Conservation (phyloP, 2,797 vertebrate species). For the Aeoliscus strigatus region DNA sequence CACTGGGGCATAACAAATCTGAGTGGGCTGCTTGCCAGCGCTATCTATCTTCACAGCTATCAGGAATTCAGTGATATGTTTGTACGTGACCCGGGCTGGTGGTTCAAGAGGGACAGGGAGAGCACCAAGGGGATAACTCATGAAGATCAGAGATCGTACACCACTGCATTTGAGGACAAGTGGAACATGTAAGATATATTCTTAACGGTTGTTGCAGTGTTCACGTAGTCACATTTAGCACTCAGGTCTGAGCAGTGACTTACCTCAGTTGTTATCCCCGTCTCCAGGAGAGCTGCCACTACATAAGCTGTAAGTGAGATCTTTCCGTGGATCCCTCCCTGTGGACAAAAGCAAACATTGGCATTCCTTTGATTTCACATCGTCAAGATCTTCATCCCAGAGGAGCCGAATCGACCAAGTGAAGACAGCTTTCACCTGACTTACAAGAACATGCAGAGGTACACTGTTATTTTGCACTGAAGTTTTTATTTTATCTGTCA, state of each 20-base stretch:
- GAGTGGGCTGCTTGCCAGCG: conserved; percentile 59
- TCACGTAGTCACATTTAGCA: conserved; percentile 1
- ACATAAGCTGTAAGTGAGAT: conserved; percentile 90
- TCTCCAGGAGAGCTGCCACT: conserved; percentile 87
- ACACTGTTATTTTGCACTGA: too few relatives aligned
- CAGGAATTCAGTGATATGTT: conserved; percentile 62
- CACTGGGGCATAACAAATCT: conserved; percentile 63
- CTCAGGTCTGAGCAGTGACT: neutral
- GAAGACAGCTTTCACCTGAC: too few relatives aligned
- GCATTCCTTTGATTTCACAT: conserved; percentile 2
- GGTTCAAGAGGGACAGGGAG: conserved; percentile 12
- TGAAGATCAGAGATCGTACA: conserved; percentile 6
- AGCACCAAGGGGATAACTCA: neutral
- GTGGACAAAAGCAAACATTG: conserved; percentile 34
- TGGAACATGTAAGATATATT: conserved; percentile 1
- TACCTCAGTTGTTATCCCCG: conserved; percentile 86
- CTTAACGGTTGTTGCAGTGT: conserved; percentile 2
- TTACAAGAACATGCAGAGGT: too few relatives aligned
- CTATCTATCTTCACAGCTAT: conserved; percentile 61
- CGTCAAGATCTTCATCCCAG: neutral
- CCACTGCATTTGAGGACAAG: neutral
- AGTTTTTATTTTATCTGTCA: too few relatives aligned
- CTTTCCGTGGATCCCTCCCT: conserved; percentile 92
- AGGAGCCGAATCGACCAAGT: too few relatives aligned
- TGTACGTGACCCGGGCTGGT: conserved; percentile 39